Percentiles rank a stretch among this genome's conserved stretches.
phyloP scores from a whole-genome alignment of 2,797 vertebrate species.

The Sebastes umbrosus region DNA sequence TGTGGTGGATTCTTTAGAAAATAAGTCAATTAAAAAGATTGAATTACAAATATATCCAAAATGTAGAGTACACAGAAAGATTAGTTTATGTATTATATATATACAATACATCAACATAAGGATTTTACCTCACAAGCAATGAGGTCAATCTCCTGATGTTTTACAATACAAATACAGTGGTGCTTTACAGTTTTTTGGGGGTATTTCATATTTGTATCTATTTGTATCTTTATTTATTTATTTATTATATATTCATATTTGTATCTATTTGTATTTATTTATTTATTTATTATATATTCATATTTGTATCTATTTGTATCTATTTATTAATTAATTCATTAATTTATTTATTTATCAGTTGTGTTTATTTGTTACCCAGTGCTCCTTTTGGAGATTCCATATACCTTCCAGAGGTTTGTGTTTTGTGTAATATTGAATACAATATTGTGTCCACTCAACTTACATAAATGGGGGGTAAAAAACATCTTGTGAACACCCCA shows the following conservation, averaged over 20 bases:
- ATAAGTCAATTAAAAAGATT: neutral
- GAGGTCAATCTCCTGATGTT: neutral
- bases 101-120: neutral
- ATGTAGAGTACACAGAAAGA: neutral
- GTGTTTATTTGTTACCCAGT: neutral
- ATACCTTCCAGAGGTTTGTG: neutral
- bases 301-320: no score
- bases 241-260: no score
- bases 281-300: no score
- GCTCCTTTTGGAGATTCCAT: neutral
- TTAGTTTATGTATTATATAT: no score
- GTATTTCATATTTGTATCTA: neutral
- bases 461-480: no score
- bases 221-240: no score
- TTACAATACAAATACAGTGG: neutral
- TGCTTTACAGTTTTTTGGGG: neutral
- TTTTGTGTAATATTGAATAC: no score
- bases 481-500: no score
- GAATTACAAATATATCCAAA: neutral
- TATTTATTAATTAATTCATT: no score
- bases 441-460: no score
- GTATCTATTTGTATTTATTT: no score
- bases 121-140: neutral
- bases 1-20: neutral
- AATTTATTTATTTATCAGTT: neutral